phyloP scores from a whole-genome alignment of 1,140 invertebrate species.

The Macrosteles quadrilineatus region DNA sequence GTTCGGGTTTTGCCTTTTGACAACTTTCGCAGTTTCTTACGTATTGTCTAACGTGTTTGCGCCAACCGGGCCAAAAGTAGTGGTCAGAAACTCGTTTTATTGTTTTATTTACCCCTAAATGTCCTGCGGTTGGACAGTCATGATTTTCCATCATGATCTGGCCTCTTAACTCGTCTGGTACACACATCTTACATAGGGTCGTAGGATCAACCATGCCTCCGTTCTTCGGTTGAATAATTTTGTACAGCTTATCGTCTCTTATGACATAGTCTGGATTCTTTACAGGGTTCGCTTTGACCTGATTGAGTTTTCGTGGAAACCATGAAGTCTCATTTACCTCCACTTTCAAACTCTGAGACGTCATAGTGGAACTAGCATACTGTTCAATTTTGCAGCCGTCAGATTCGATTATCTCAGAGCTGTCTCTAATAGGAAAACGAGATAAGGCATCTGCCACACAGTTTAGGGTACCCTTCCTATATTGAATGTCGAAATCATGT shows the following conservation, averaged over 20 bases:
- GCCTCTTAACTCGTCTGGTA: slow-evolving; percentile 36
- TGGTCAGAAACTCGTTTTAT: slow-evolving; percentile 21
- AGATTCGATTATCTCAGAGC: neutral
- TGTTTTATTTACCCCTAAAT: slow-evolving; percentile 44
- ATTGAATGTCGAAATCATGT: slow-evolving; percentile 42
- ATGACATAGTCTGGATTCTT: neutral
- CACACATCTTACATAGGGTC: slow-evolving; percentile 43
- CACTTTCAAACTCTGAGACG: neutral
- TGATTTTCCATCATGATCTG: slow-evolving; percentile 40
- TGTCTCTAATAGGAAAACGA: neutral
- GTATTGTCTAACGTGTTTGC: slow-evolving; percentile 39
- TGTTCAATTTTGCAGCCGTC: neutral
- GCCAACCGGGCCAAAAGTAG: slow-evolving; percentile 47
- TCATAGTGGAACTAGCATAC: neutral
- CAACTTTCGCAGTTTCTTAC: slow-evolving; percentile 41
- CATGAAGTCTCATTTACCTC: neutral
- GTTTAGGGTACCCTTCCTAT: slow-evolving; percentile 47
- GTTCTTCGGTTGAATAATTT: no score
- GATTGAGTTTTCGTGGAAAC: neutral
- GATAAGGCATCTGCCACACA: slow-evolving; percentile 45
- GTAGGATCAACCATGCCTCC: neutral
- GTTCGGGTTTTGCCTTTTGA: slow-evolving; percentile 44
- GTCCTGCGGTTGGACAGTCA: slow-evolving; percentile 38
- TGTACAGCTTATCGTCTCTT: neutral
- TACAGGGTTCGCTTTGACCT: neutral